Evolutionary conservation across 2,888 invertebrate genomes (phyloP).

Genomic region (Maniola hyperantus): DNA sequence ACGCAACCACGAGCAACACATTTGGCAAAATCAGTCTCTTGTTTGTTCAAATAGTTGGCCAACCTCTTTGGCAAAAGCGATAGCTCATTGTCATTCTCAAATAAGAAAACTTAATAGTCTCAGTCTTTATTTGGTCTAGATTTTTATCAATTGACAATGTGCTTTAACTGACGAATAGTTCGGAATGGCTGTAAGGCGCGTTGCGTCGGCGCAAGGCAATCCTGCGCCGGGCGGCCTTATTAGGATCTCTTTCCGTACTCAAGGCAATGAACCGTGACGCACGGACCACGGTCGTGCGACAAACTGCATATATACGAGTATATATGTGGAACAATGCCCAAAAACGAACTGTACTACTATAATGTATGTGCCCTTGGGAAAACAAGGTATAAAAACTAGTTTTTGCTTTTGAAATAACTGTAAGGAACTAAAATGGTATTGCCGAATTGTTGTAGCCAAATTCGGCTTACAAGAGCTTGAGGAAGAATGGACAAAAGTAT

Average conservation of each 20-base stretch:
- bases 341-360: conserved; percentile 24
- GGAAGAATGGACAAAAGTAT: neutral
- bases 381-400: neutral
- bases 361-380: neutral
- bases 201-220: conserved; percentile 77
- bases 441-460: neutral
- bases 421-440: neutral
- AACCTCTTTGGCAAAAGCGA: conserved; percentile 29
- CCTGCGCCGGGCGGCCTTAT: conserved; percentile 70
- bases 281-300: conserved; percentile 49
- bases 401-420: conserved; percentile 2
- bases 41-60: conserved; percentile 27
- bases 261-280: conserved; percentile 80
- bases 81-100: conserved; percentile 31
- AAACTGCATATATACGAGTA: neutral
- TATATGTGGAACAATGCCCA: conserved; percentile 40
- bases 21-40: conserved; percentile 52
- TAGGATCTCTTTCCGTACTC: conserved; percentile 76
- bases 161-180: conserved; percentile 60
- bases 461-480: neutral
- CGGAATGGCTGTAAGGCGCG: conserved; percentile 61
- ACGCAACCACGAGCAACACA: conserved; percentile 78
- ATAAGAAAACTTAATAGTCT: conserved; percentile 14
- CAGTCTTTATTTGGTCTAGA: conserved; percentile 36
- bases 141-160: conserved; percentile 51